Evolutionary conservation across 2,113 vertebrate species (phyloP), one percentile per base, ranked within the genome.

Genomic region (Oriolus oriolus): DNA sequence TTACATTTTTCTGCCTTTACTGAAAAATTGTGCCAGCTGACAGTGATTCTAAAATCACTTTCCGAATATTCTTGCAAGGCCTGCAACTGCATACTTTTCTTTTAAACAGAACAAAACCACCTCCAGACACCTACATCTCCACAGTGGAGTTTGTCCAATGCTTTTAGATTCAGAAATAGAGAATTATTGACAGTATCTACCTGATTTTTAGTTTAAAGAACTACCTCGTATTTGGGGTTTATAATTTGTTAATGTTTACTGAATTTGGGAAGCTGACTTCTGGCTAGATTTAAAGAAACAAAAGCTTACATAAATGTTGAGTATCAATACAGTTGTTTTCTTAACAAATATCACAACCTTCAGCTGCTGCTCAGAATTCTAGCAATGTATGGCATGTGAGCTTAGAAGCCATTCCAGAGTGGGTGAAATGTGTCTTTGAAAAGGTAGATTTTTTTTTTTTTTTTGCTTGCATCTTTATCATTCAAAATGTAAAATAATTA

Each of bases 361-460:
- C 94, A 84, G 61, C 66, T 87, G 68, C 81, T 78, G 64, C 59
- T 90, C 87, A 94, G 37, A 93, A 94, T 42, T 86, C 77, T 88
- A 99, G 98, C 97, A 98, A 66, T 2, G 74, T 99, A 71, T 99
- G 98, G 98, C 98, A 99, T 64, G 66, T 99, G 87, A 98, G 98
- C 39, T 70, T 97, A 66, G 98, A 99, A 88, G 84, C 94, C 16
- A 85, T 99, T 96, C 98, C 99, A 81, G 98, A 98, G 45, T 99
- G 99, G 98, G 97, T 99, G 45, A 97, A 97, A 92, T 87, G 76
- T 75, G 90, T 97, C 13, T 96, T 98, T 94, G 97, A 98, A 95
- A 98, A 99, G 98, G 98, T 99, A 97, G 66, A 79, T 90, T 17
- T 16, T 12, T 49, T 35, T n/a, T 21, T 54, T 42, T 60, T 84